phyloP scores from a whole-genome alignment of 1,140 invertebrate genomes.

The Andrena cerasifolii region DNA sequence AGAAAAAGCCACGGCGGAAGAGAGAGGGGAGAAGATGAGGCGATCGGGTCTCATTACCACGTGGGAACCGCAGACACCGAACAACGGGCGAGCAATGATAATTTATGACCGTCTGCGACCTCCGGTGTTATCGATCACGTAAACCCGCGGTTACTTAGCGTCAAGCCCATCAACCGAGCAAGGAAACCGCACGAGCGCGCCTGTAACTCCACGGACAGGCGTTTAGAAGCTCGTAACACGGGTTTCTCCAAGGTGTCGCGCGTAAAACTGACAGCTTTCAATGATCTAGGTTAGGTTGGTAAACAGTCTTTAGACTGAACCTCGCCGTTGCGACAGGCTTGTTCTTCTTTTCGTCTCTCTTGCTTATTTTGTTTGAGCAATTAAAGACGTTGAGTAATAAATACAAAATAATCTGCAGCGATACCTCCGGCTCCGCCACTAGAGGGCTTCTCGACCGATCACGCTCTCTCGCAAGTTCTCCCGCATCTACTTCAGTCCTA shows the following conservation, averaged over 20 bases:
- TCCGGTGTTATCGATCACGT: conserved; percentile 62
- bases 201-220: not conserved
- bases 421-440: too few relatives aligned
- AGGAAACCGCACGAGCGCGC: not conserved
- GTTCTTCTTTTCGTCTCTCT: too few relatives aligned
- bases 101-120: conserved; percentile 63
- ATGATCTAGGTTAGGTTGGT: too few relatives aligned
- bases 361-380: too few relatives aligned
- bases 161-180: conserved; percentile 38
- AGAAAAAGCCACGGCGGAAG: conserved; percentile 42
- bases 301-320: too few relatives aligned
- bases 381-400: too few relatives aligned
- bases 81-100: conserved; percentile 63
- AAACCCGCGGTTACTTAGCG: conserved; percentile 39
- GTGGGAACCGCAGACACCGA: conserved; percentile 57
- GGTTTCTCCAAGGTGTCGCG: not conserved
- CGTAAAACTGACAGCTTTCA: not conserved
- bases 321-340: too few relatives aligned
- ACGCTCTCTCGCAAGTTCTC: too few relatives aligned
- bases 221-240: not conserved
- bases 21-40: not conserved
- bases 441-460: too few relatives aligned
- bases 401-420: too few relatives aligned
- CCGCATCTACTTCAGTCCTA: too few relatives aligned
- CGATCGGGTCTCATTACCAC: conserved; percentile 58